phyloP scores from a whole-genome alignment of 2,797 vertebrate genomes.

The Pipistrellus pygmaeus region DNA sequence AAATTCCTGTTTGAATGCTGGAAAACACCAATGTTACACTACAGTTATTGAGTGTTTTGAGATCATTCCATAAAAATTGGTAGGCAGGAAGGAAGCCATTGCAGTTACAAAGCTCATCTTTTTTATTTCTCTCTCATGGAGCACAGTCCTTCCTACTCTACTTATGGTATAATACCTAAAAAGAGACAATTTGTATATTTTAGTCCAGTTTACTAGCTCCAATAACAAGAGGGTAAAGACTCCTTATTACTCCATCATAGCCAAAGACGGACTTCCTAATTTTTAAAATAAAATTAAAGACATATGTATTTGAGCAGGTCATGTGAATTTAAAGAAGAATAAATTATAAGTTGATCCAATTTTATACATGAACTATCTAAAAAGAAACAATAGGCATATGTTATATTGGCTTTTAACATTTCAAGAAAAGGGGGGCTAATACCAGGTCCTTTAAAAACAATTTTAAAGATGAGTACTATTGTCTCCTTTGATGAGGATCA shows the following conservation, averaged over 20 bases:
- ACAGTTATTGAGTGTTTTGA: neutral
- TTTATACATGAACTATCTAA: constrained; percentile 40
- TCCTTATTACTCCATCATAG: neutral
- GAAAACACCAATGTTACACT: neutral
- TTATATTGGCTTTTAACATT: constrained; percentile 4
- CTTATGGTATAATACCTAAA: neutral
- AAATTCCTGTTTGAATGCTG: neutral
- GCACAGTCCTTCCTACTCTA: neutral
- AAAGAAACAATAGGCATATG: neutral
- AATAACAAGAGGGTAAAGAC: neutral
- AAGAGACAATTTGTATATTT: neutral
- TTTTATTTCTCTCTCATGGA: neutral
- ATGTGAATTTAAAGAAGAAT: neutral
- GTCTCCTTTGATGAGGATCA: neutral
- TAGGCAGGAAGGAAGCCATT: neutral
- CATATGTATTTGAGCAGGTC: neutral
- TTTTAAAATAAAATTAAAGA: constrained; percentile 7
- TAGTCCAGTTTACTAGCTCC: neutral
- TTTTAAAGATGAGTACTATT: neutral
- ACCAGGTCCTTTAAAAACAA: constrained; percentile 23
- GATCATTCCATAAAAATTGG: neutral
- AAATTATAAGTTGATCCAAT: neutral
- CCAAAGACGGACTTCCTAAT: neutral
- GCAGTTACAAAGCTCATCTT: neutral
- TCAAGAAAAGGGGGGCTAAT: neutral